Evolutionary conservation across 2,797 vertebrate genomes (phyloP), one percentile per base, ranked within the genome.

Genomic region (Hippoglossus hippoglossus): DNA sequence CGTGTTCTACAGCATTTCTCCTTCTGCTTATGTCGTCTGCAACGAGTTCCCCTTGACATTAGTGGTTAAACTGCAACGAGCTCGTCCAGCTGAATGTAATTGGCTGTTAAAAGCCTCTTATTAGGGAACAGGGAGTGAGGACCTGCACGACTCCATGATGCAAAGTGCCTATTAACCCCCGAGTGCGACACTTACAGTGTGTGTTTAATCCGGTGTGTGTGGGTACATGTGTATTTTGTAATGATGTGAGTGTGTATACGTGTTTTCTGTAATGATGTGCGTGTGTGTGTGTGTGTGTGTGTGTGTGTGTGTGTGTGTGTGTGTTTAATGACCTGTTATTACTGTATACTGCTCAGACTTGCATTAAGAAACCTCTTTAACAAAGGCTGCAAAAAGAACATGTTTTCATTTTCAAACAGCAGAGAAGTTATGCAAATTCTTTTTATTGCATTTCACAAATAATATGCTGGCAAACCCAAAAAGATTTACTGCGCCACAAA

Each of bases 131-230:
- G 74, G 73, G 69, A 83, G 80, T 86, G 70, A 67, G 66, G 62
- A 77, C 72, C 74, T 82, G 50, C 69, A 77, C 57, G 79, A 80
- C 49, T 63, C 77, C 67, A 74, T 61, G 79, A 82, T 79, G 63
- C 79, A 82, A 91, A 89, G 83, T 84, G 72, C 69, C 65, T 69
- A 80, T 92, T 90, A 89, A 84, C 73, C 77, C 59, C 46, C 3
- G 31, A n/a, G 51, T 78, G 73, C 83, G 79, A 71, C 73, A 77
- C 63, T 41, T 73, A 71, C 13, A 19, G 67, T 60, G 46, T 50
- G 44, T 3, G 6, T 56, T 50, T 31, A 31, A 8, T 31, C 28
- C 28, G 28, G 28, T 51, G 60, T 72, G 25, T 46, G 44, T 46
- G 39, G 39, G 15, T 41, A 16, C 39, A 15, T 41, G 39, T 41